phyloP scores from a whole-genome alignment of 2,888 invertebrate species.

The Ichneumoninae sp. region DNA sequence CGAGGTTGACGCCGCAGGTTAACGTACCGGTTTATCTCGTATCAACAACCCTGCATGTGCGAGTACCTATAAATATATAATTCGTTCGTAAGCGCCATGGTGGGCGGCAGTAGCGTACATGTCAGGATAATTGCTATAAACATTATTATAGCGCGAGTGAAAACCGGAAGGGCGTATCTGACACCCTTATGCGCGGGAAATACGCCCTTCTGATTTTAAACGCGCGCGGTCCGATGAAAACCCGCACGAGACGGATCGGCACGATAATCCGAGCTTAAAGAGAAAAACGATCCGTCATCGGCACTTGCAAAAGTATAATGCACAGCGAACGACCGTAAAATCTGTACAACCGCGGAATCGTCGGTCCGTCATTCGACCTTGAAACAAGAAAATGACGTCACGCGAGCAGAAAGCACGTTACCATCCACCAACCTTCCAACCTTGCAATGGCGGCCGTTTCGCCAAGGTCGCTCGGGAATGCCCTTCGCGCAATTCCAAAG shows the following conservation, averaged over 20 bases:
- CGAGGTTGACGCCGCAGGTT: slow-evolving; percentile 62
- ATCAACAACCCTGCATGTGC: slow-evolving; percentile 43
- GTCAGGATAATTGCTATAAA: neutral
- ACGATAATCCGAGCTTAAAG: neutral
- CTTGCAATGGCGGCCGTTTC: slow-evolving; percentile 72
- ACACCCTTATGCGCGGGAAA: neutral
- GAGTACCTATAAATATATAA: slow-evolving; percentile 10
- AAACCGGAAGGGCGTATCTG: neutral
- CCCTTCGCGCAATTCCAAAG: slow-evolving; percentile 49
- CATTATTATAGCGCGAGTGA: neutral
- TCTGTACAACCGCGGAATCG: slow-evolving; percentile 51
- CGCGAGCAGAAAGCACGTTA: slow-evolving; percentile 74
- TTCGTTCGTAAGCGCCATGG: slow-evolving; percentile 25
- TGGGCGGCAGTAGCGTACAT: neutral
- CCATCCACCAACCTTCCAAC: slow-evolving; percentile 71
- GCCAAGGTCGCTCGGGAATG: slow-evolving; percentile 75
- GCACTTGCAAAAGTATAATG: neutral
- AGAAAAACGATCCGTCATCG: neutral
- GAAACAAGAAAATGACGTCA: slow-evolving; percentile 78
- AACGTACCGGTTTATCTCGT: slow-evolving; percentile 63
- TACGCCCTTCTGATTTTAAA: neutral
- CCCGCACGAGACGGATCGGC: neutral
- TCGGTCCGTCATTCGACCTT: slow-evolving; percentile 82
- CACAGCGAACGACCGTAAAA: slow-evolving; percentile 56
- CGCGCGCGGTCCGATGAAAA: neutral